Conservation (phyloP, 2,888 invertebrate species). For the Brassicogethes aeneus region DNA sequence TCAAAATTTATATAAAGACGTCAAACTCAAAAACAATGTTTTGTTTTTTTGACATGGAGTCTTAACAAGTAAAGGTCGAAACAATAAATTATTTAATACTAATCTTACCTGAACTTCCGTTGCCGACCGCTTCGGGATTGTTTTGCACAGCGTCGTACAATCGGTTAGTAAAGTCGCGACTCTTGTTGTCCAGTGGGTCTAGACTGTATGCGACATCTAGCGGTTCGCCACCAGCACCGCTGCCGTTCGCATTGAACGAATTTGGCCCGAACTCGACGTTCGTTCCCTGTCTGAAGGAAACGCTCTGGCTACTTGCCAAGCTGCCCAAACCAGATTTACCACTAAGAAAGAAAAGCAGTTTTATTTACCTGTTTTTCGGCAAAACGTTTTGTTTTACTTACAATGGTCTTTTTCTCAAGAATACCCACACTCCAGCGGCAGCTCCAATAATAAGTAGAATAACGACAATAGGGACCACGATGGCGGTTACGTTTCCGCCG, state of each 20-base stretch:
- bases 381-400: slow-evolving; percentile 43
- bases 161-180: slow-evolving; percentile 92
- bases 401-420: slow-evolving; percentile 76
- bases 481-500: slow-evolving; percentile 56
- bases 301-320: slow-evolving; percentile 79
- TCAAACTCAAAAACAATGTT: no score
- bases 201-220: slow-evolving; percentile 71
- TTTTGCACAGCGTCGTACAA: slow-evolving; percentile 90
- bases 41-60: no score
- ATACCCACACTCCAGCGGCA: slow-evolving; percentile 71
- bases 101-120: slow-evolving; percentile 50
- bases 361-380: neutral
- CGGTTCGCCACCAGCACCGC: slow-evolving; percentile 47
- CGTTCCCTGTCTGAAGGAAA: slow-evolving; percentile 87
- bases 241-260: slow-evolving; percentile 47
- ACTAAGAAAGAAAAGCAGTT: slow-evolving; percentile 40
- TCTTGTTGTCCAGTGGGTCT: slow-evolving; percentile 68
- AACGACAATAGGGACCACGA: slow-evolving; percentile 75
- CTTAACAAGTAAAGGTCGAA: no score
- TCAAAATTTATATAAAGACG: no score
- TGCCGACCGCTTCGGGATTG: slow-evolving; percentile 49
- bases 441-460: slow-evolving; percentile 62
- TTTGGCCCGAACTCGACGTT: slow-evolving; percentile 79
- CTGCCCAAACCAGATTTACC: slow-evolving; percentile 74
- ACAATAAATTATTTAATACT: no score